These are phyloP conservation scores for Tortricodes alternella DNA, from an alignment of 2,888 invertebrate genomes.

Conservation along the genomic window DNA sequence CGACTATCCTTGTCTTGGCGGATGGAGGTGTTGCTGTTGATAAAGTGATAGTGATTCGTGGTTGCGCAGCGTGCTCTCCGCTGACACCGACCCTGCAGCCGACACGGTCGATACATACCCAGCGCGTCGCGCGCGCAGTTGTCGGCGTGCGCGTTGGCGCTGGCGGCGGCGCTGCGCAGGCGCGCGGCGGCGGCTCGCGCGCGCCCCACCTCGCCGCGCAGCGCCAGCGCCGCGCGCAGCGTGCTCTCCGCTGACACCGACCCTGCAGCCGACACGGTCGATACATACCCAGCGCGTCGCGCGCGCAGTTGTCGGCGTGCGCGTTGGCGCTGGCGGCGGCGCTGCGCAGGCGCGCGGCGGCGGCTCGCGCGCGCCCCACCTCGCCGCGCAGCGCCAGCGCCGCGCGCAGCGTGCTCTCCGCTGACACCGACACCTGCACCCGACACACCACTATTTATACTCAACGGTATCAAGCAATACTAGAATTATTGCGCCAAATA, in stretches of 20 bases:
- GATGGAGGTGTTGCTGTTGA: no score
- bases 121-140: slow-evolving; percentile 56
- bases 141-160: slow-evolving; percentile 69
- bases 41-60: no score
- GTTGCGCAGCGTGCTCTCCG: slow-evolving; percentile 59
- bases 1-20: no score
- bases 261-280: slow-evolving; percentile 39
- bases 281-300: slow-evolving; percentile 57
- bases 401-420: slow-evolving; percentile 57
- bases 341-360: slow-evolving; percentile 60
- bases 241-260: slow-evolving; percentile 66
- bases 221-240: slow-evolving; percentile 53
- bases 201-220: slow-evolving; percentile 55
- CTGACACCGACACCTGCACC: slow-evolving; percentile 63
- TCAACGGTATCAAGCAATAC: no score
- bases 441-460: background rate
- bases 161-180: slow-evolving; percentile 62
- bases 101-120: slow-evolving; percentile 41
- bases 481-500: no score
- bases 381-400: slow-evolving; percentile 56
- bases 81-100: slow-evolving; percentile 54
- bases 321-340: slow-evolving; percentile 68
- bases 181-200: slow-evolving; percentile 63
- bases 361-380: slow-evolving; percentile 58
- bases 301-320: slow-evolving; percentile 61